phyloP scores from a whole-genome alignment of 2,113 vertebrate species.

The Emydocephalus ijimae region DNA sequence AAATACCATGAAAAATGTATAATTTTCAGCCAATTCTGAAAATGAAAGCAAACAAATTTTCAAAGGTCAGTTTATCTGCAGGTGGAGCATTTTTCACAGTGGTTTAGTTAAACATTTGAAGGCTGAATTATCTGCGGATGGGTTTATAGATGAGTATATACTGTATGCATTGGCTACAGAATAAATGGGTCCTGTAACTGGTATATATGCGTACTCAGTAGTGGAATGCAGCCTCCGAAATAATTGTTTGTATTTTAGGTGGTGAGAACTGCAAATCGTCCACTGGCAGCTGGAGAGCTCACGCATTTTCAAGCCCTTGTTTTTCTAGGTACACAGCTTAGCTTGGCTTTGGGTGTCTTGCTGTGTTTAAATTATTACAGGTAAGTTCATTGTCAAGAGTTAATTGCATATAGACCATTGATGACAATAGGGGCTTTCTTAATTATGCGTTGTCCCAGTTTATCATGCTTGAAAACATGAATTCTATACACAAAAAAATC shows the following conservation, averaged over 20 bases:
- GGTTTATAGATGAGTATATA: not conserved
- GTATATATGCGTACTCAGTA: not conserved
- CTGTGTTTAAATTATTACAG: conserved; percentile 95
- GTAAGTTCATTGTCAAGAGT: conserved; percentile 57
- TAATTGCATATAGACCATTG: not conserved
- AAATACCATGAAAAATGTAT: not conserved
- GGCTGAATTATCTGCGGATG: not conserved
- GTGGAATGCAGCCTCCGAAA: not conserved
- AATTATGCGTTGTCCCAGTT: not conserved
- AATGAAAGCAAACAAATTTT: not conserved
- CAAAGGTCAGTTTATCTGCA: not conserved
- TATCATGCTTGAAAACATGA: not conserved
- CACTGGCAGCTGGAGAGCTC: conserved; percentile 87
- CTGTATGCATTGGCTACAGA: rapidly evolving
- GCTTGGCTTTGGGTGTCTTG: conserved; percentile 83
- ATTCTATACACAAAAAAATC: not conserved
- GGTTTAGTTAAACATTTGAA: not conserved
- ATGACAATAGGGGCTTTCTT: not conserved
- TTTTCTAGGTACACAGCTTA: conserved; percentile 89
- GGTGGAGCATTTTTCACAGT: not conserved
- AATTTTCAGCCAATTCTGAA: not conserved
- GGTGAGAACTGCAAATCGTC: conserved; percentile 83
- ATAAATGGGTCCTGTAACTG: not conserved
- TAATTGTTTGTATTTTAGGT: conserved; percentile 73
- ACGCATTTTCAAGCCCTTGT: conserved; percentile 80